Conservation (phyloP, 64 coral and sea anemone genomes). For the Porites australiensis region DNA sequence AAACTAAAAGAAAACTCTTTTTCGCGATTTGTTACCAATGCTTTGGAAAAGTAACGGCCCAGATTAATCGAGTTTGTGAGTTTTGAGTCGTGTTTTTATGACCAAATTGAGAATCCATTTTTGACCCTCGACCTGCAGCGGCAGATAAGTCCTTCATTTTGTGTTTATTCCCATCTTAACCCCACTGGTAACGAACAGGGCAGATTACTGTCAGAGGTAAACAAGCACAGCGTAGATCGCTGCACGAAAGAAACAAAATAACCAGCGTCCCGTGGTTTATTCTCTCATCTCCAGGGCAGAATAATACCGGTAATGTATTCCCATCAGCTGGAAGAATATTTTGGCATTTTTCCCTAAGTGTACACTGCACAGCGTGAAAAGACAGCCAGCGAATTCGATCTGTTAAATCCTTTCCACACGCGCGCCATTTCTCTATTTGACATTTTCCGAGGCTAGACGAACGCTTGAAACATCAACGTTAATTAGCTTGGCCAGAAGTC, state of each 20-base stretch:
- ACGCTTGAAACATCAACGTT: neutral
- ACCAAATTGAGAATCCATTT: neutral
- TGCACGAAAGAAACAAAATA: neutral
- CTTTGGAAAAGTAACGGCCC: too few species aligned
- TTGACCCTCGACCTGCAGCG: conserved; percentile 19
- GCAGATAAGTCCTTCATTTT: neutral
- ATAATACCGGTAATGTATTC: conserved; percentile 15
- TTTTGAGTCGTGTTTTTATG: too few species aligned
- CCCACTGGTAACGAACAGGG: neutral
- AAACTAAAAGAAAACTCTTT: too few species aligned
- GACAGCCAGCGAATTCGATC: neutral
- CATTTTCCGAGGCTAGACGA: neutral
- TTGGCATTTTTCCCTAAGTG: neutral
- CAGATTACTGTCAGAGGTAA: neutral
- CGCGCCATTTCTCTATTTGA: neutral
- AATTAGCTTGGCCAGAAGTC: neutral
- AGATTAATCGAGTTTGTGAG: too few species aligned
- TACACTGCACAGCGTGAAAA: neutral
- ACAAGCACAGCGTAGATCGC: neutral
- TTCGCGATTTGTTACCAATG: too few species aligned
- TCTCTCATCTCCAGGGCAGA: neutral
- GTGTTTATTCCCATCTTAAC: conserved; percentile 30
- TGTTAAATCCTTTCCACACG: too few species aligned
- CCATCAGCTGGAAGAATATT: neutral
- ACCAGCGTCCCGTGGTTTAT: neutral